Percentiles rank a stretch among this genome's conserved stretches.
Evolutionary conservation across 2,113 vertebrate genomes (phyloP).

Genomic region (Empidonax traillii): DNA sequence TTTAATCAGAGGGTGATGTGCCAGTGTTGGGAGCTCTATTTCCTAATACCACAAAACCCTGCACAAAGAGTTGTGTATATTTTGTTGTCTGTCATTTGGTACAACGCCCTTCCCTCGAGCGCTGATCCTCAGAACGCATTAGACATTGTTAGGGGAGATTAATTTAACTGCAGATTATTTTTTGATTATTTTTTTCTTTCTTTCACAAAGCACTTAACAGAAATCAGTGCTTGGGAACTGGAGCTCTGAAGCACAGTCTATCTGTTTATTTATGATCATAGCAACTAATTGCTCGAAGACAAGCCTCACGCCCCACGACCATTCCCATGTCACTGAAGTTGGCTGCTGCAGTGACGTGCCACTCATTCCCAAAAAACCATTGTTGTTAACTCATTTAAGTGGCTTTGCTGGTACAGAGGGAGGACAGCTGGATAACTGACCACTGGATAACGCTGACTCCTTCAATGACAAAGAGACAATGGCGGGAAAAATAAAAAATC

Average conservation of each 20-base stretch:
- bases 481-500: neutral
- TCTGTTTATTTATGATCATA: constrained; percentile 18
- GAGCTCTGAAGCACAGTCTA: neutral
- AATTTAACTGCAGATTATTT: neutral
- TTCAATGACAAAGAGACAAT: constrained; percentile 7
- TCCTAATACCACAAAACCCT: constrained; percentile 15
- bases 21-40: neutral
- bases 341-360: neutral
- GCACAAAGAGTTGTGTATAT: neutral
- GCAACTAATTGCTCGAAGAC: constrained; percentile 1
- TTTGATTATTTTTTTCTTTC: neutral
- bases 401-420: neutral
- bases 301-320: neutral
- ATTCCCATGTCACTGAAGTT: neutral
- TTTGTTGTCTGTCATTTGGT: neutral
- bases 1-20: neutral
- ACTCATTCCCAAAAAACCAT: neutral
- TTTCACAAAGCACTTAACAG: constrained; percentile 29
- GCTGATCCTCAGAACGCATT: neutral
- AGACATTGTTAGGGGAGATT: constrained; percentile 14
- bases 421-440: neutral
- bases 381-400: neutral
- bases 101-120: neutral
- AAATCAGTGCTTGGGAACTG: neutral
- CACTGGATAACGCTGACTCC: neutral